Evolutionary conservation across 2,888 invertebrate genomes (phyloP).

Genomic region (Parnassius apollo): DNA sequence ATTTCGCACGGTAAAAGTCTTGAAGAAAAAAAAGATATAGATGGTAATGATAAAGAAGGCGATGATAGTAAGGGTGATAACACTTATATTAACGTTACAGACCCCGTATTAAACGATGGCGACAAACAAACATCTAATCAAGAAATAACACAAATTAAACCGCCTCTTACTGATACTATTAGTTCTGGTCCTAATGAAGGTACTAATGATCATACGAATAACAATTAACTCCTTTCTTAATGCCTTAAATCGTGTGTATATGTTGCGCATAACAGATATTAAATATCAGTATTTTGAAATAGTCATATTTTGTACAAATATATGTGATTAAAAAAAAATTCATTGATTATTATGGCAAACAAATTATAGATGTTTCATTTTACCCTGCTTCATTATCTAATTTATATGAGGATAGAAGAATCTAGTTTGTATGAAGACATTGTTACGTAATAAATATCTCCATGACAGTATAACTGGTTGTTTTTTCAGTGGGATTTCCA

Average conservation of each 20-base stretch:
- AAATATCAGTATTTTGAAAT: no score
- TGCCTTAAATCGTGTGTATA: slow-evolving; percentile 14
- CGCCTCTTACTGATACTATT: background rate
- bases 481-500: no score
- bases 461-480: no score
- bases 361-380: no score
- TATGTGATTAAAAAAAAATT: background rate
- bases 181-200: slow-evolving; percentile 13
- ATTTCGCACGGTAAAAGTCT: background rate
- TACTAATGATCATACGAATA: slow-evolving; percentile 5
- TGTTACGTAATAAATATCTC: no score
- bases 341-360: background rate
- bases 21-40: background rate
- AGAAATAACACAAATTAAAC: slow-evolving; percentile 4
- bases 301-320: no score
- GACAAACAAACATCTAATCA: background rate
- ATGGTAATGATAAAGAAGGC: background rate
- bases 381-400: no score
- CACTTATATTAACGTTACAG: slow-evolving; percentile 12
- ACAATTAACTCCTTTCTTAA: slow-evolving; percentile 4
- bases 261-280: no score
- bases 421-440: no score
- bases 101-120: slow-evolving; percentile 1
- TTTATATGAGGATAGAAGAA: no score
- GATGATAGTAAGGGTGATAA: background rate